Evolutionary conservation across 1,140 invertebrate genomes (phyloP).

Genomic region (Dreissena polymorpha): DNA sequence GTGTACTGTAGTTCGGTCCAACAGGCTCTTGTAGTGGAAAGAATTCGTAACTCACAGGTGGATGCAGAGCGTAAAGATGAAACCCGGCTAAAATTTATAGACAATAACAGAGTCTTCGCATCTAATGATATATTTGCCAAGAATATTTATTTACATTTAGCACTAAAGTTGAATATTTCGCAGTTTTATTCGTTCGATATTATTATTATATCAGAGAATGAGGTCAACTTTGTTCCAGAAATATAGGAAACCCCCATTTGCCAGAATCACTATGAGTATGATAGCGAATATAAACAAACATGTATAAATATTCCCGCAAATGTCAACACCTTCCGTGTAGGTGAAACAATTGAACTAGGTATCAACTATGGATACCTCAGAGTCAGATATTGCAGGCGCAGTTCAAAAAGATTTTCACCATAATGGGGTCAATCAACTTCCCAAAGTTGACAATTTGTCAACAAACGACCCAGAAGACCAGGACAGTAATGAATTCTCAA

Average conservation of each 20-base stretch:
- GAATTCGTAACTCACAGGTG: constrained; percentile 1
- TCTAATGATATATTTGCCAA: no score
- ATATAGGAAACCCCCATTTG: constrained; percentile 45
- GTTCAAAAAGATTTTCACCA: not conserved
- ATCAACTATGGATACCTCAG: not conserved
- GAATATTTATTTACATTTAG: no score
- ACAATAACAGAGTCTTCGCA: no score
- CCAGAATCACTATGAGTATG: constrained; percentile 1
- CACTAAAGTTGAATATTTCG: no score
- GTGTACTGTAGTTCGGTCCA: not conserved
- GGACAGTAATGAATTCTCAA: constrained; percentile 3
- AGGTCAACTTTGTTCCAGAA: constrained; percentile 50
- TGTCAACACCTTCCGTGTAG: not conserved
- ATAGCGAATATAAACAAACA: constrained; percentile 42
- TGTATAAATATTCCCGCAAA: not conserved
- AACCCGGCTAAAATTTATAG: no score
- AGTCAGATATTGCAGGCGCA: not conserved
- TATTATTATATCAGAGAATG: not conserved
- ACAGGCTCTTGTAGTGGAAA: not conserved
- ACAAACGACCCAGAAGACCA: constrained; percentile 39
- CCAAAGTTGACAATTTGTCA: constrained; percentile 53
- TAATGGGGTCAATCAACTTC: constrained; percentile 43
- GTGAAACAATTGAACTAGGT: constrained; percentile 4
- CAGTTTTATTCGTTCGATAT: no score
- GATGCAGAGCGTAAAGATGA: not conserved